Evolutionary conservation across 2,797 vertebrate species (phyloP).

Genomic region (Macrochelys suwanniensis): DNA sequence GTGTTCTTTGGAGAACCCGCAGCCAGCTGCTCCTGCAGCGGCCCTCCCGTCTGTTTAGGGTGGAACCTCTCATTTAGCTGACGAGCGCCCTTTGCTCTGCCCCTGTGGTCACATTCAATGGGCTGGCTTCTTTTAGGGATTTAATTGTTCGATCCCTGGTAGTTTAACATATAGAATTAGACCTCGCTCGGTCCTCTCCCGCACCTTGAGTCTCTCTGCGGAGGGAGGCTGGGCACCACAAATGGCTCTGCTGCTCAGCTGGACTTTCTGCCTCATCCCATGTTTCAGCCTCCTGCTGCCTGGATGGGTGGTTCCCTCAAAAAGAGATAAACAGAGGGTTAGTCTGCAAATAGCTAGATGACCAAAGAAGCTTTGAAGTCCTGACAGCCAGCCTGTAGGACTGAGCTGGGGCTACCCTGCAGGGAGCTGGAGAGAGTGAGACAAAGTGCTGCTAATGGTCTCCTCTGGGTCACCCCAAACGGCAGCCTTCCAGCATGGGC

Average conservation of each 20-base stretch:
- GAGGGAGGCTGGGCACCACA: too few species aligned
- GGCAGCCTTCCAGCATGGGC: neutral
- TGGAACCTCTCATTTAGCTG: neutral
- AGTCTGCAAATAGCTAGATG: neutral
- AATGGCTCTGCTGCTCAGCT: neutral
- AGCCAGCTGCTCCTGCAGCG: neutral
- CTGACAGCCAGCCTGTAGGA: neutral
- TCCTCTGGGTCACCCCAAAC: neutral
- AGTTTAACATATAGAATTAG: neutral
- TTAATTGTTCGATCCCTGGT: too few species aligned
- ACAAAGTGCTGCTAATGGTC: neutral
- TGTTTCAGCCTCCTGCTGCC: neutral
- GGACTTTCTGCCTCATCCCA: neutral
- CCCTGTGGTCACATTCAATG: neutral
- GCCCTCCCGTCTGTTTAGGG: too few species aligned
- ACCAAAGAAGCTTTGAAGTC: neutral
- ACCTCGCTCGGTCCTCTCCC: neutral
- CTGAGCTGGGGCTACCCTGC: neutral
- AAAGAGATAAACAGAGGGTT: neutral
- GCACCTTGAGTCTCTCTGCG: neutral
- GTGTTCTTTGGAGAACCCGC: neutral
- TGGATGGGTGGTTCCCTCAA: neutral
- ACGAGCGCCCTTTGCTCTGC: neutral
- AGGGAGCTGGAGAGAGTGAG: neutral
- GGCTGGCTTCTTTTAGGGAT: neutral